These are phyloP conservation scores for Tenthredo distinguenda DNA, from an alignment of 2,888 invertebrate genomes.

Conservation along the genomic window DNA sequence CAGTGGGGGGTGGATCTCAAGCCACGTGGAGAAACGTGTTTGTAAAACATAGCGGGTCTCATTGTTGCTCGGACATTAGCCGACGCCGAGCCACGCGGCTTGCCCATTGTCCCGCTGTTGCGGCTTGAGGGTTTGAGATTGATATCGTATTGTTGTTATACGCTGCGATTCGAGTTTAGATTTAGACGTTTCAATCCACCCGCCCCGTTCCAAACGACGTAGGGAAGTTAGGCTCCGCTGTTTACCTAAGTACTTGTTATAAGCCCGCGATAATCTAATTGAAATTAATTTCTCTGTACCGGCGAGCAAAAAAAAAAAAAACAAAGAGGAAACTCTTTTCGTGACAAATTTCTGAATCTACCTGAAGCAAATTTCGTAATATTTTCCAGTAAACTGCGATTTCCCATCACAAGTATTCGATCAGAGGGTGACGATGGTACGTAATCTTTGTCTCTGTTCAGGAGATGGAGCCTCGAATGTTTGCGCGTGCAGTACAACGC, in stretches of 20 bases:
- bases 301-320: not conserved
- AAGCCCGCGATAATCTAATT: constrained; percentile 68
- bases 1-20: constrained; percentile 48
- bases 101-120: constrained; percentile 72
- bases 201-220: not conserved
- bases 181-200: constrained; percentile 44
- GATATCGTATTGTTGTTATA: constrained; percentile 65
- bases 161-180: constrained; percentile 35
- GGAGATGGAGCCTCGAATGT: not conserved
- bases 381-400: not conserved
- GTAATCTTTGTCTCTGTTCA: not conserved
- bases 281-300: constrained; percentile 65
- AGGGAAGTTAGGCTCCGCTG: constrained; percentile 11
- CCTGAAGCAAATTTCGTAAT: not conserved
- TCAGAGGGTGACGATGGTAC: not conserved
- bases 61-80: constrained; percentile 75
- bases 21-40: constrained; percentile 76
- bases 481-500: constrained; percentile 8
- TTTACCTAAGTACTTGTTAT: constrained; percentile 32
- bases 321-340: too few species aligned
- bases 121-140: constrained; percentile 70
- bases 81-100: constrained; percentile 61
- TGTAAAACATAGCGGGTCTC: constrained; percentile 76
- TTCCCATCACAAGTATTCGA: not conserved
- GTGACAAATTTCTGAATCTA: too few species aligned